A percentile compares a stretch with the other conserved stretches of the same genome.
These are phyloP conservation scores for Hypselothyrea guttata DNA, from an alignment of 2,888 invertebrate species.

Conservation along the genomic window DNA sequence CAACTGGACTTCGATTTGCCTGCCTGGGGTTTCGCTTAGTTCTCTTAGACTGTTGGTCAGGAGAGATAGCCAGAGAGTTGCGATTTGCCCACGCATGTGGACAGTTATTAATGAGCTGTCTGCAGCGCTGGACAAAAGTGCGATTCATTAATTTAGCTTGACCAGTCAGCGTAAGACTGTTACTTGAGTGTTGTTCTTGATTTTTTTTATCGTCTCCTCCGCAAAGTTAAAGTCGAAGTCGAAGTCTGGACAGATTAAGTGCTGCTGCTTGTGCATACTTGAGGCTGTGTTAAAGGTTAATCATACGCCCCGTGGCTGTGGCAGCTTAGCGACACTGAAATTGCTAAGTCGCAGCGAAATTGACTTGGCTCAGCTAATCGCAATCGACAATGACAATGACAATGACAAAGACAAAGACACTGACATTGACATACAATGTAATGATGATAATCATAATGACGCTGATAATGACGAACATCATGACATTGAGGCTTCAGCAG, in stretches of 20 bases:
- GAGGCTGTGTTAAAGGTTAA: conserved; percentile 63
- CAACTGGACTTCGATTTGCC: conserved; percentile 28
- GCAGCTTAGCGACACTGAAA: conserved; percentile 59
- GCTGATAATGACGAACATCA: conserved; percentile 10
- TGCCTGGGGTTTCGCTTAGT: conserved; percentile 6
- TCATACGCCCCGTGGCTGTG: conserved; percentile 62
- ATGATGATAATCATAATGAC: conserved; percentile 14
- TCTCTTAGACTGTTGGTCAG: no score
- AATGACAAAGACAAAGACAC: conserved; percentile 32
- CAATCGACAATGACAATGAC: conserved; percentile 39
- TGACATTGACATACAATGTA: conserved; percentile 18
- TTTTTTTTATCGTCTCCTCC: conserved; percentile 17
- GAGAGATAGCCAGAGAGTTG: conserved; percentile 23
- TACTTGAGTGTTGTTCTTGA: conserved; percentile 7
- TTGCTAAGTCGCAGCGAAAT: conserved; percentile 66
- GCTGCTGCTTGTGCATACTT: conserved; percentile 27
- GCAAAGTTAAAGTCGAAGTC: no score
- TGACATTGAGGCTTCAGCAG: not conserved
- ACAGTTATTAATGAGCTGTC: conserved; percentile 72
- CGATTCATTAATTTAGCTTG: conserved; percentile 64
- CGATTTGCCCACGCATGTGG: conserved; percentile 56
- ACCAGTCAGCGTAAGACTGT: conserved; percentile 15
- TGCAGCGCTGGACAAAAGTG: conserved; percentile 37
- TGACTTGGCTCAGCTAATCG: conserved; percentile 57
- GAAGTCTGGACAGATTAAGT: conserved; percentile 33